phyloP scores from a whole-genome alignment of 2,888 invertebrate species.

The Ramazzottius varieornatus region DNA sequence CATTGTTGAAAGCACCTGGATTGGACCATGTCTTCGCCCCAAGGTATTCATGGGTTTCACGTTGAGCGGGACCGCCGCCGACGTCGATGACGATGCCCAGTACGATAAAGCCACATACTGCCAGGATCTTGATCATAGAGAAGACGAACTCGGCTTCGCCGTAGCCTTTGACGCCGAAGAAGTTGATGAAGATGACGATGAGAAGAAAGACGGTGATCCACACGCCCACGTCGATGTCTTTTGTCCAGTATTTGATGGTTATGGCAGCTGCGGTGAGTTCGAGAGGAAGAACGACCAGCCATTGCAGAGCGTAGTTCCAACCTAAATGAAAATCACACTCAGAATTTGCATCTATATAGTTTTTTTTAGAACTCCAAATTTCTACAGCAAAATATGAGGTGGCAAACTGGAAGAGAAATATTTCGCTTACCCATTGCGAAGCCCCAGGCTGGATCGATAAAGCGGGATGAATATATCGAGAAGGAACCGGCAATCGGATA shows the following conservation, averaged over 20 bases:
- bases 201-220: slow-evolving; percentile 4
- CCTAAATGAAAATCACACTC: too few species aligned
- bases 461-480: background rate
- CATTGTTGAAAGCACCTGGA: slow-evolving; percentile 5
- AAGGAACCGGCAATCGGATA: slow-evolving; percentile 4
- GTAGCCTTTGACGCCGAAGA: slow-evolving; percentile 5
- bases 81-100: slow-evolving; percentile 1
- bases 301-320: slow-evolving; percentile 5
- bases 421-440: slow-evolving; percentile 7
- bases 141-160: slow-evolving; percentile 5
- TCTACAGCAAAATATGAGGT: too few species aligned
- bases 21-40: background rate
- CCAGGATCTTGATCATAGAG: slow-evolving; percentile 1
- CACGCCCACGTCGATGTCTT: background rate
- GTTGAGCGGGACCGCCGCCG: background rate
- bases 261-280: slow-evolving; percentile 5
- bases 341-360: too few species aligned
- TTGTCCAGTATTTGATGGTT: slow-evolving; percentile 4
- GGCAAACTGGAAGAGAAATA: too few species aligned
- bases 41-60: too few species aligned
- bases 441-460: slow-evolving; percentile 6
- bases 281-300: slow-evolving; percentile 3
- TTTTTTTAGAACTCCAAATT: too few species aligned
- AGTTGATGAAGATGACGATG: background rate
- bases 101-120: slow-evolving; percentile 4